Percentiles rank a stretch among this genome's conserved stretches.
These are phyloP conservation scores for Sitobion miscanthi DNA, from an alignment of 1,140 invertebrate species.

Conservation along the genomic window DNA sequence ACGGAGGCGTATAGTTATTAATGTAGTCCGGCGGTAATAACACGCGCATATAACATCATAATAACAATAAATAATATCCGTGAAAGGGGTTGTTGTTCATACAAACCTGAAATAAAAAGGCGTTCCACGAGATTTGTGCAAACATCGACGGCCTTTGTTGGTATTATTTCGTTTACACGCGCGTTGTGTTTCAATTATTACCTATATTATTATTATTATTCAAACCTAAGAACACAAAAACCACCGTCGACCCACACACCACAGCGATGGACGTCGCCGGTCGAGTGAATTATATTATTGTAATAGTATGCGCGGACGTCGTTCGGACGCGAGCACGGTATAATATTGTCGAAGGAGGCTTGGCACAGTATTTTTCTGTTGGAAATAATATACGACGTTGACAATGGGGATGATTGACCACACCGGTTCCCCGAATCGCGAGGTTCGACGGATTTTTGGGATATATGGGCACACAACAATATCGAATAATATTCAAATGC, in stretches of 20 bases:
- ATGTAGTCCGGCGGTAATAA: background rate
- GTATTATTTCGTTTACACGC: background rate
- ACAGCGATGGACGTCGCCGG: too few relatives aligned
- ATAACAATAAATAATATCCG: background rate
- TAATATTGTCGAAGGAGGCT: background rate
- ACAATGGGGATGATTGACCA: background rate
- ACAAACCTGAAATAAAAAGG: background rate
- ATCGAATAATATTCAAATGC: background rate
- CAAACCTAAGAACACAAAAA: background rate
- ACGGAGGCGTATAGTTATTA: background rate
- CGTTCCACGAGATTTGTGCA: slow-evolving; percentile 23
- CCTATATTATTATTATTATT: background rate
- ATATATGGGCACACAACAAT: background rate
- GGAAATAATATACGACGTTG: background rate
- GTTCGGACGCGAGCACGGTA: background rate
- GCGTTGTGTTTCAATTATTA: background rate
- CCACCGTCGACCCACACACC: background rate
- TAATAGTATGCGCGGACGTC: background rate
- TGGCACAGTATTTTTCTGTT: background rate
- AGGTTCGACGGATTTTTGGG: background rate
- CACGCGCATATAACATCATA: background rate
- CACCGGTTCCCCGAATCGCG: background rate
- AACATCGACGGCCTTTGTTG: background rate
- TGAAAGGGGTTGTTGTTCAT: slow-evolving; percentile 38
- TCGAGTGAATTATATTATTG: background rate